Evolutionary conservation across 2,113 vertebrate species (phyloP), one percentile per base, ranked within the genome.

Genomic region (Craseonycteris thonglongyai): DNA sequence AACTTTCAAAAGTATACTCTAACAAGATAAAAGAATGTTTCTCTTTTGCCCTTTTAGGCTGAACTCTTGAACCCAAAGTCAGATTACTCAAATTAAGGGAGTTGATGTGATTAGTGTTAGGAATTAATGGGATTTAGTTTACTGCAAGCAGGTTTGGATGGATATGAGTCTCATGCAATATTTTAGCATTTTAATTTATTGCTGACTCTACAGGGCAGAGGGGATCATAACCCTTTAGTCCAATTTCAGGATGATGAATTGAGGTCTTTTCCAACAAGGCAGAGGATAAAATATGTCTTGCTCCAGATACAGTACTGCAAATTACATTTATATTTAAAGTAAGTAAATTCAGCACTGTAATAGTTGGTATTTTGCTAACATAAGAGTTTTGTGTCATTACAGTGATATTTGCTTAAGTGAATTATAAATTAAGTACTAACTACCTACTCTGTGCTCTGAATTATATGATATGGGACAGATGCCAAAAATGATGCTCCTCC

Each of bases 161-260:
- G 95, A 95, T 95, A 88, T 58, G 66, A 76, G 90, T 85, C 65
- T 63, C 51, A 69, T 88, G 85, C 72, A 93, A 59, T 93, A 95
- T 93, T 97, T 97, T 95, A 94, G 91, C 74, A 94, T 94, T 87
- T 95, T 81, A 95, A 95, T 91, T 94, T 51, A 82, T 95, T 93
- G 72, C 56, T 93, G 85, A 88, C 68, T 92, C 59, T 79, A 45
- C 10, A 90, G 79, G 92, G 79, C 90, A 95, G 92, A 76, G 4
- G 24, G 30, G 51, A 51, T 66, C 72, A 71, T 94, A 92, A 88
- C 84, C 94, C 65, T 87, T 87, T 96, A 54, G 47, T 95, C 42
- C 45, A 88, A n/a, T 96, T 95, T 92, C 54, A 82, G 51, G 14
- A 93, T 95, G 88, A 97, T 91, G 38, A 97, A 93, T 95, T 95